A percentile compares a stretch with the other conserved stretches of the same genome.
These are phyloP conservation scores for Plecturocebus donacophilus DNA, from an alignment of 2,113 vertebrate genomes.

Conservation along the genomic window DNA sequence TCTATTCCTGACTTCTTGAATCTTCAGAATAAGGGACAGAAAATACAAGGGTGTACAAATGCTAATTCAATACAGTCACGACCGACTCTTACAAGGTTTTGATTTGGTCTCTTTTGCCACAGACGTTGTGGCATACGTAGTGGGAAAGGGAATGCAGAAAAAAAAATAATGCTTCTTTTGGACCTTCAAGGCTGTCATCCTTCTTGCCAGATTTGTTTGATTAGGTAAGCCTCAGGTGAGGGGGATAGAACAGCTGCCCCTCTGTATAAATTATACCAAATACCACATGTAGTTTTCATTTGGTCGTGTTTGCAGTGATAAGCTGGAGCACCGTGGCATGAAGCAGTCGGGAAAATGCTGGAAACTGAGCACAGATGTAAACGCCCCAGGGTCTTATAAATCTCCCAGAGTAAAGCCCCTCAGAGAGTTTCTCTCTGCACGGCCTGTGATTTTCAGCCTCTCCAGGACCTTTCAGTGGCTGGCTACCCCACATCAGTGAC, in stretches of 20 bases:
- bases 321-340: background rate
- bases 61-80: background rate
- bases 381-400: conserved; percentile 12
- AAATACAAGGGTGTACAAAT: background rate
- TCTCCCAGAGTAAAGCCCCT: conserved; percentile 21
- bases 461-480: background rate
- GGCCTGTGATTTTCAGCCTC: background rate
- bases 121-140: background rate
- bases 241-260: conserved; percentile 33
- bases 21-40: background rate
- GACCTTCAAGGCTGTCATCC: conserved; percentile 38
- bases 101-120: conserved; percentile 19
- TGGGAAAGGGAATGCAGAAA: background rate
- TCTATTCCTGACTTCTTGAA: background rate
- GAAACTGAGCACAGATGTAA: conserved; percentile 52
- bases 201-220: conserved; percentile 56
- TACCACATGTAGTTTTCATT: conserved; percentile 52
- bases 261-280: conserved; percentile 57
- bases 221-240: background rate
- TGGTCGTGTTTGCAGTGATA: conserved; percentile 41
- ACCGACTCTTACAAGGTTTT: background rate
- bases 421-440: background rate
- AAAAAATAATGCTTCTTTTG: conserved; percentile 2
- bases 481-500: background rate
- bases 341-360: conserved; percentile 15